Base-by-base conservation (phyloP, 2,888 invertebrate species). In the Lasioglossum vierecki region DNA sequence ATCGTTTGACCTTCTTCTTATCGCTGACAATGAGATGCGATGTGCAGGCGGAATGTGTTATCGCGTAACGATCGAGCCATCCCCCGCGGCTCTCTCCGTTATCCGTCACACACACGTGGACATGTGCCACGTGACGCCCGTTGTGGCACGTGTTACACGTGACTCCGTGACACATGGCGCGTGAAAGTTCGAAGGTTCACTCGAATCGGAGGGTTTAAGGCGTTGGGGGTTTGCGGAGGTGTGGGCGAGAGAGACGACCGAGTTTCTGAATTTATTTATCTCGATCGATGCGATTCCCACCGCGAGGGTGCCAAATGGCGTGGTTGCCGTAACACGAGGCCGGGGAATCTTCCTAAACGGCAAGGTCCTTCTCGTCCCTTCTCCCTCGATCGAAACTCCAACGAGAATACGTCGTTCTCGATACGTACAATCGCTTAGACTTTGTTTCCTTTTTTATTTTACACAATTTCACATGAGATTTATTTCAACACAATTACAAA, bases 361-460 rank as follows among this genome's bases (percentile, higher is more conserved):
- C 84, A 79, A 79, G 83, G 83, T 76, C 74, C 46, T 53, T 35
- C 83, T 35, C 83, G 53, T 53, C n/a, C n/a, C 22, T 22, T 22
- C 22, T 53, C 22, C 2, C 53, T 22, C 84, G 70, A 22, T 66
- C 66, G 66, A 66, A 66, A 66, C 35, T 8, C 22, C 66, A 60
- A n/a, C 26, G 9, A 9, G 53, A n/a, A n/a, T 22, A n/a, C n/a
- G 22, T 3, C 53, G 53, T 9, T n/a, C 53, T 53, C 3, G n/a
- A 53, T 8, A n/a, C 53, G 53, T 9, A 22, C 0, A 3, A 53
- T 35, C 35, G 35, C 35, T 35, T 35, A 35, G 35, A 35, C 39
- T 39, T 39, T 39, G 30, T 30, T 30, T 30, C 30, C 1, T 30
- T 30, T 30, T 30, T 30, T 30, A 0, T 30, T 30, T 30, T 30